Base-by-base conservation (phyloP, 2,888 invertebrate genomes). In the Drosophila mulleri region DNA sequence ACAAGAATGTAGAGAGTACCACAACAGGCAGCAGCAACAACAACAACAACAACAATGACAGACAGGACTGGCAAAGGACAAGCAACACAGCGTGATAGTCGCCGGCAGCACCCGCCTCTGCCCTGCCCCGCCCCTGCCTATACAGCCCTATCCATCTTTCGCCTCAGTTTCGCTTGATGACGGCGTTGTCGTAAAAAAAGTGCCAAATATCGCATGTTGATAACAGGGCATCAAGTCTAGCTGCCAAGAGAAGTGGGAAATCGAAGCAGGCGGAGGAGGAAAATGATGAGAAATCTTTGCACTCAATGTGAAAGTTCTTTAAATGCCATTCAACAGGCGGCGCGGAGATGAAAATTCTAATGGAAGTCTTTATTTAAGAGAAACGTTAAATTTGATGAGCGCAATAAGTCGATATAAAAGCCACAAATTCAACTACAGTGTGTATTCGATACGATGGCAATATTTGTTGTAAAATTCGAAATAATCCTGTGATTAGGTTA, bases 151-250 rank as follows among this genome's bases (percentile, higher is more conserved):
- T n/a, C 29, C 39, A 5, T 7, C 7, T 5, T 29, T 12, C 47
- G 9, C 32, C 57, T 35, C 44, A 41, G 66, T 64, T 57, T 53
- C 74, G 64, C 48, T 74, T 77, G 63, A 77, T 58, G 77, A 53
- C 64, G 50, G 50, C 61, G 53, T 58, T 53, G 72, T 72, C 85
- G 82, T 85, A 83, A 85, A 80, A 72, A 74, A 80, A 78, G 83
- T 85, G 82, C 73, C 87, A 80, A 81, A 85, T 81, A 81, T 86
- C 84, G 83, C 82, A 80, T 75, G 83, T 78, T 86, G 86, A 84
- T 84, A 84, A 84, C 80, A 82, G 65, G 52, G 70, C 73, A 65
- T 75, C 68, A 78, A 81, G 65, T 80, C 64, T 62, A 37, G 50
- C 59, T 37, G 48, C 41, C n/a, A 32, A 39, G 52, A 20, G 29